Base-by-base conservation (phyloP, 2,888 invertebrate species). In the Lingula anatina region DNA sequence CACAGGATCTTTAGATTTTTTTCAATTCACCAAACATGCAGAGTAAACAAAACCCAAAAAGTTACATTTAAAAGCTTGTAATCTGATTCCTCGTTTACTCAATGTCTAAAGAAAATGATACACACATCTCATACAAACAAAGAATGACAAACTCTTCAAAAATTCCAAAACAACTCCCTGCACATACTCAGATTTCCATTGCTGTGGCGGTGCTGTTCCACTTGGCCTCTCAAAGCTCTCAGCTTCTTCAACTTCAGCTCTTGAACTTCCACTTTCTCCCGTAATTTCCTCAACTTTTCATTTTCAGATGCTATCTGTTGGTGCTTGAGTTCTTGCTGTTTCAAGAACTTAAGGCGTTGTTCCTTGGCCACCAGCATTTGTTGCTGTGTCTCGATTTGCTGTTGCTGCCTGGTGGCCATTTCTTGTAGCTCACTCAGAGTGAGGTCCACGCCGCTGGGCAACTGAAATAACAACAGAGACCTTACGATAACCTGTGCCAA, bases 341-440 rank as follows among this genome's bases (percentile, higher is more conserved):
- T 92, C 70, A 95, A 85, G 82, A 90, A 93, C 75, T 93, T 86
- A 78, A 93, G 83, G 71, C 92, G 83, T 81, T 92, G 91, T 81
- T 92, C 92, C 81, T 90, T 90, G 70, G 91, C 91, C 71, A 90
- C 88, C 75, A 93, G 84, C 81, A 90, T 83, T 61, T 77, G 84
- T 78, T 91, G 90, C 83, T 95, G 95, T 75, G 89, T 87, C 83
- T 94, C 93, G 77, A 95, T 93, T 84, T 95, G 93, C 81, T 92
- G 89, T 83, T 95, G 94, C 83, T 96, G 96, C 75, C 93, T 85
- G 79, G 90, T 85, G 78, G 95, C 95, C 92, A 95, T 94, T 79
- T 92, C 92, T 84, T 93, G 92, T 83, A 95, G 87, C 85, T 95
- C 94, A 79, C 88, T 86, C 83, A 93, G 61, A 44, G 73, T 76